A percentile compares a stretch with the other conserved stretches of the same genome.
Conservation (phyloP, 1,140 invertebrate species). For the Conus ventricosus region DNA sequence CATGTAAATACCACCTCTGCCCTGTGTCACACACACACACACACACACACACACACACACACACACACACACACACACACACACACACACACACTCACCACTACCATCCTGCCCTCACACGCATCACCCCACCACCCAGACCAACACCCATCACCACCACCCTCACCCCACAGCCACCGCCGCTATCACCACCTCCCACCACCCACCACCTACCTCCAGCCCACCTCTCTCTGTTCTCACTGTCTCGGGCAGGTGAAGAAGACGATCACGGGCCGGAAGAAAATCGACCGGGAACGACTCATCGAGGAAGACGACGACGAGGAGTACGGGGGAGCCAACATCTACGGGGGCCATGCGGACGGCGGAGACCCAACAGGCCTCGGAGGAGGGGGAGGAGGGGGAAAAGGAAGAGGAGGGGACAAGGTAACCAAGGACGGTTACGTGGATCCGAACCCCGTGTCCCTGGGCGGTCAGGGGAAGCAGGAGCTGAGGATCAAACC, state of each 20-base stretch:
- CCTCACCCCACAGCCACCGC: no score
- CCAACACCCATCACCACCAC: no score
- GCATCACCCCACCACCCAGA: no score
- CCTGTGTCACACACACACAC: no score
- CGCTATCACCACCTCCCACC: no score
- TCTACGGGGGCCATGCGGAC: constrained; percentile 7
- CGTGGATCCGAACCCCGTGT: background rate
- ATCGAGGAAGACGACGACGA: constrained; percentile 64
- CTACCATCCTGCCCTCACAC: no score
- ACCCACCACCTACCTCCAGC: no score
- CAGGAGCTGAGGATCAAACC: constrained; percentile 58
- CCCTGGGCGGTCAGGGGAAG: background rate
- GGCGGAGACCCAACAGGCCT: background rate
- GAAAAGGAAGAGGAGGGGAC: background rate
- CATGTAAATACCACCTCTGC: no score
- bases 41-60: no score
- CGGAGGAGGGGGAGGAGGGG: background rate
- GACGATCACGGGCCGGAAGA: constrained; percentile 58
- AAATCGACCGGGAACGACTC: constrained; percentile 57
- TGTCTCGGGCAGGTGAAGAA: constrained; percentile 46
- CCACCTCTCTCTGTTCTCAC: no score
- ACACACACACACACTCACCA: no score
- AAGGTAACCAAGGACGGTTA: background rate
- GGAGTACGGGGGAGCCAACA: constrained; percentile 38
- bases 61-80: no score